A percentile compares a stretch with the other conserved stretches of the same genome.
Conservation (phyloP, 1,140 invertebrate species). For the Laupala kohalensis region DNA sequence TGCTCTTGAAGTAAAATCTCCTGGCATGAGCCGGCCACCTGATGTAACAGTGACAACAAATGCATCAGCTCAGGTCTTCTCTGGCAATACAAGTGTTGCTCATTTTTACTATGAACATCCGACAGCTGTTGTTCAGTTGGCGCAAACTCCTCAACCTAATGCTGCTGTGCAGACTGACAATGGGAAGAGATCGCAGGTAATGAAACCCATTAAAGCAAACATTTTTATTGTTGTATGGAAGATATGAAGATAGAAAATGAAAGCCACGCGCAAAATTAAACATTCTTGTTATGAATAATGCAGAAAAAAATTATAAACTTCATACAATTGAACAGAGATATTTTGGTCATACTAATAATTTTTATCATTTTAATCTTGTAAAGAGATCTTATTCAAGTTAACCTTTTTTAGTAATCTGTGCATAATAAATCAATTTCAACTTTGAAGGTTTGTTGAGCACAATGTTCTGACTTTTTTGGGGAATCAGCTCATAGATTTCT, state of each 20-base stretch:
- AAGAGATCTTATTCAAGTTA: too few relatives aligned
- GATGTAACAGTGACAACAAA: background rate
- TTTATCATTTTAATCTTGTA: too few relatives aligned
- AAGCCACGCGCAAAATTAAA: background rate
- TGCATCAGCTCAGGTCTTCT: background rate
- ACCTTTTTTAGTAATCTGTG: too few relatives aligned
- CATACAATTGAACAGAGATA: background rate
- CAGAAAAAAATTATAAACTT: background rate
- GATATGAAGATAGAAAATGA: background rate
- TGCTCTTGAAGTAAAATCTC: background rate
- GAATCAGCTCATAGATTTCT: too few relatives aligned
- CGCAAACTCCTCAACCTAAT: slow-evolving; percentile 15
- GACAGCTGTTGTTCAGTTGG: slow-evolving; percentile 12
- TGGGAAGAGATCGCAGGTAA: slow-evolving; percentile 28
- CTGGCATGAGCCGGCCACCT: background rate
- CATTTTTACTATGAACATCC: slow-evolving; percentile 9
- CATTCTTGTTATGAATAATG: background rate
- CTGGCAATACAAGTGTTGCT: background rate
- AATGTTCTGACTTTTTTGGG: too few relatives aligned
- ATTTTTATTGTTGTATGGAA: background rate
- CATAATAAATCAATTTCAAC: too few relatives aligned
- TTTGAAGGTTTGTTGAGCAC: too few relatives aligned
- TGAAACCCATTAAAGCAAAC: background rate
- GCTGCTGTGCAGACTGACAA: slow-evolving; percentile 19
- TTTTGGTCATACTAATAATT: too few relatives aligned